Conservation (phyloP, 2,888 invertebrate species). For the Trichopoda pennipes region DNA sequence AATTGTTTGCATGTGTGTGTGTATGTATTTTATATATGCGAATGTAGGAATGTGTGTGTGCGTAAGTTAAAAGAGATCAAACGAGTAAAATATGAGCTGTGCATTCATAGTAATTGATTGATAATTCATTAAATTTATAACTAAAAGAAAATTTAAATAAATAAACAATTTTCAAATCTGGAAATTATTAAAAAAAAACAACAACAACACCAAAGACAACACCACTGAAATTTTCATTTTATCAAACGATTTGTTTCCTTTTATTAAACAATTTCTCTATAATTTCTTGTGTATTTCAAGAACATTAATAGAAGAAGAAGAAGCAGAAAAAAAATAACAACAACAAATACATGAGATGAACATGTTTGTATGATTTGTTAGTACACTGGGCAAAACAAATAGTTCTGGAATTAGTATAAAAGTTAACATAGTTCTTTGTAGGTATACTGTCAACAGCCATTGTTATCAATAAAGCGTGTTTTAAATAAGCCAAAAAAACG, state of each 20-base stretch:
- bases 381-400: no score
- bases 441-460: no score
- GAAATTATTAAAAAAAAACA: not conserved
- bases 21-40: not conserved
- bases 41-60: constrained; percentile 2
- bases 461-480: no score
- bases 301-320: constrained; percentile 46
- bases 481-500: no score
- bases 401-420: no score
- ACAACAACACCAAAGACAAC: no score
- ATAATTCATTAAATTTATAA: not conserved
- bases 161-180: not conserved
- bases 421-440: no score
- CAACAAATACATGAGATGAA: constrained; percentile 13
- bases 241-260: not conserved
- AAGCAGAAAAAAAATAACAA: not conserved
- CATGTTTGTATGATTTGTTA: constrained; percentile 11
- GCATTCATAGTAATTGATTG: not conserved
- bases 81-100: constrained; percentile 3
- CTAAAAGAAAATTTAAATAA: no score
- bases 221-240: not conserved
- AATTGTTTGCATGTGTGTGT: no score
- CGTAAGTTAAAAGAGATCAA: not conserved
- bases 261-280: not conserved
- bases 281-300: constrained; percentile 70